Evolutionary conservation across 2,888 invertebrate genomes (phyloP), one percentile per base, ranked within the genome.

Genomic region (Rosalia funebris): DNA sequence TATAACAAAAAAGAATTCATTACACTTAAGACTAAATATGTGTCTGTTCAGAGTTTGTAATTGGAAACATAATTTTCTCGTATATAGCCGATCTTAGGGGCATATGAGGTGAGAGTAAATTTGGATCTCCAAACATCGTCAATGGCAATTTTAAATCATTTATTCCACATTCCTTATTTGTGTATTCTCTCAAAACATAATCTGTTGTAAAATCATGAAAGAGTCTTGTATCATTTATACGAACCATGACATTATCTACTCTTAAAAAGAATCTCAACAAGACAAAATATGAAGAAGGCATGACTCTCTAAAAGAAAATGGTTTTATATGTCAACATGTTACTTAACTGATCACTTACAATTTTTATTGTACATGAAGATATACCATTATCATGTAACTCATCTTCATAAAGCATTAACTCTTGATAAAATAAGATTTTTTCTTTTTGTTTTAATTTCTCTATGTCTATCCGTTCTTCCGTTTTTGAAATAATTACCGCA

Each of bases 371-470:
- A 71, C 91, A 87, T 50, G 92, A 89, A 1, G 98, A 94, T 55
- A 94, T 91, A 11, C 99, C 99, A 84, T 99, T 95, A 82, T 99
- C 99, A 78, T 98, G 98, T 44, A 99, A 83, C 81, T 99, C 99
- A 84, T 99, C 99, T 83, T 99, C 99, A 84, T 93, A 99, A 32
- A 99, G 83, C 57, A 93, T 91, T 25, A 98, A 83, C 79, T 98
- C 96, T 71, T 95, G 91, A 81, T 95, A 98, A 80, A 98, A 98
- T 1, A 95, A 81, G 56, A 99, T 99, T 77, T 91, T 90, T 71
- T 99, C 98, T 72, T 90, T 90, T 69, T 88, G 87, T 83, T 93
- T 96, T 39, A 99, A 82, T 77, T 93, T 87, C 70, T 96, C 93
- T 72, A 95, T 86, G 80, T 99, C 88, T 53, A 99, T 92, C 66